These are phyloP conservation scores for Drosophila conformis DNA, from an alignment of 2,888 invertebrate genomes.

Conservation along the genomic window DNA sequence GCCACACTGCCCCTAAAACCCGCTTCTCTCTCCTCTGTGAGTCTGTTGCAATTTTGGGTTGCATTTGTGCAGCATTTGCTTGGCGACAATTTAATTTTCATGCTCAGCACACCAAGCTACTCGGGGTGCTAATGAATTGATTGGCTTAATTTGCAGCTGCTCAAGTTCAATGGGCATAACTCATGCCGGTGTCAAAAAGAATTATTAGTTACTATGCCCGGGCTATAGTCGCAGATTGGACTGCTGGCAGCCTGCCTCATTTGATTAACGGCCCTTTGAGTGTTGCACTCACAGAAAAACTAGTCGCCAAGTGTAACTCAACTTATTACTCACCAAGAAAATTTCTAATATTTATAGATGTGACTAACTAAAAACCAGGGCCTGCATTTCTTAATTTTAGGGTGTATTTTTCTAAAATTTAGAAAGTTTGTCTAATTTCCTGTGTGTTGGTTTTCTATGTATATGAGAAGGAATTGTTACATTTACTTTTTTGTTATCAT, in stretches of 20 bases:
- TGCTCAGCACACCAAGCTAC: conserved; percentile 44
- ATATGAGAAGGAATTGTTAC: neutral
- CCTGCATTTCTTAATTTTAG: neutral
- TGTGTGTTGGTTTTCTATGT: neutral
- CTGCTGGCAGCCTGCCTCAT: conserved; percentile 47
- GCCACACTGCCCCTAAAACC: conserved; percentile 2
- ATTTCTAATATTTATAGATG: neutral
- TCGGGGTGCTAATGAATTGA: conserved; percentile 73
- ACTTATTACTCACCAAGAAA: neutral
- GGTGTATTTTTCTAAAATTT: neutral
- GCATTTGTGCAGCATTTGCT: conserved; percentile 64
- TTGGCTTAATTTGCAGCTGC: conserved; percentile 70
- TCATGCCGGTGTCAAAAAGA: conserved; percentile 75
- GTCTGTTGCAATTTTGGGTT: conserved; percentile 67
- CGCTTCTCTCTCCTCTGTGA: neutral
- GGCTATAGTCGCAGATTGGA: conserved; percentile 36
- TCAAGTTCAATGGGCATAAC: conserved; percentile 75
- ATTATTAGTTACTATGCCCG: conserved; percentile 62
- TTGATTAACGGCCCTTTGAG: conserved; percentile 71
- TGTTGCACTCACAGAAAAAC: conserved; percentile 2
- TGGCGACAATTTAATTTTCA: conserved; percentile 64
- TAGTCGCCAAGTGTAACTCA: neutral
- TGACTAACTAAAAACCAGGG: neutral
- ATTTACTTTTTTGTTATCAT: neutral
- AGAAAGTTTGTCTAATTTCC: neutral